Evolutionary conservation across 2,888 invertebrate genomes (phyloP).

Genomic region (Cepaea hortensis): DNA sequence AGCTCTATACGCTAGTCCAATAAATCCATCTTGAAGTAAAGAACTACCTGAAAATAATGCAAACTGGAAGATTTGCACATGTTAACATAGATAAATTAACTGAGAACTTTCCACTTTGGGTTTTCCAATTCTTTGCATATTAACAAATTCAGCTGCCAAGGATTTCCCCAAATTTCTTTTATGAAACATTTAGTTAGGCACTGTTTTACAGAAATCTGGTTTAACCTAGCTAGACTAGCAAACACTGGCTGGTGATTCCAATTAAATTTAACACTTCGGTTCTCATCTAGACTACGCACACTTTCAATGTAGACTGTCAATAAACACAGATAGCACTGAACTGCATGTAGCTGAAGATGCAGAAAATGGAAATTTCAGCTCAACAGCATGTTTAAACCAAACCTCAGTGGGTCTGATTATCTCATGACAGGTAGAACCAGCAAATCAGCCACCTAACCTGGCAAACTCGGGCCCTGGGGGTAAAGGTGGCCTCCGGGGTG

Average conservation of each 20-base stretch:
- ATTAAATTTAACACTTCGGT: background rate
- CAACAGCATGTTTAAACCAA: conserved; percentile 29
- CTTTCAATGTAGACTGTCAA: conserved; percentile 4
- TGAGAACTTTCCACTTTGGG: background rate
- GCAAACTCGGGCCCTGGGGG: conserved; percentile 48
- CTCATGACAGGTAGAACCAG: conserved; percentile 42
- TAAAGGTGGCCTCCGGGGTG: conserved; percentile 44
- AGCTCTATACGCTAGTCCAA: conserved; percentile 26
- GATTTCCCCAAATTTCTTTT: too few species aligned
- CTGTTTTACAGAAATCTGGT: background rate
- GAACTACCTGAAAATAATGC: conserved; percentile 17
- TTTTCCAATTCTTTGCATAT: too few species aligned
- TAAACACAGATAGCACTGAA: conserved; percentile 18
- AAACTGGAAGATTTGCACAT: conserved; percentile 30
- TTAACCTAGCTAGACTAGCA: background rate
- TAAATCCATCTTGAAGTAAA: conserved; percentile 21
- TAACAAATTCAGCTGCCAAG: too few species aligned
- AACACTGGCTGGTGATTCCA: background rate
- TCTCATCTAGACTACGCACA: background rate
- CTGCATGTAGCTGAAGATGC: conserved; percentile 20
- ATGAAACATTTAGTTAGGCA: too few species aligned
- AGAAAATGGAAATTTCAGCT: background rate
- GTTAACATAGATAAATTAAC: conserved; percentile 11
- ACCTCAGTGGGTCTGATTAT: conserved; percentile 24
- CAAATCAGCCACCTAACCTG: conserved; percentile 54